These are phyloP conservation scores for Micronycteris hirsuta DNA, from an alignment of 2,113 vertebrate species.

Conservation along the genomic window DNA sequence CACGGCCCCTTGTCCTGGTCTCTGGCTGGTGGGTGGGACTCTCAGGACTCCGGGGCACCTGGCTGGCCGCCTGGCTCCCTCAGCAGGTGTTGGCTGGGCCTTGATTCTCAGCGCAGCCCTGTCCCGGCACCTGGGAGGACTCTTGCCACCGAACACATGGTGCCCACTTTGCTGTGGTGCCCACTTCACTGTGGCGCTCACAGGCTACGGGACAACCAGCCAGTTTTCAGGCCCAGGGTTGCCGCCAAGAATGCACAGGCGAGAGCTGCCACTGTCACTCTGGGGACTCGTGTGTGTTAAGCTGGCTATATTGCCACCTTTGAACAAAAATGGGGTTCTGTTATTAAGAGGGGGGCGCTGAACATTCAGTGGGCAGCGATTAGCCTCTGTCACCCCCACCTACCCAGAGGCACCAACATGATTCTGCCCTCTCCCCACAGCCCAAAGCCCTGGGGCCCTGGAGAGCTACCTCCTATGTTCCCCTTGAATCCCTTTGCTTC, in stretches of 20 bases:
- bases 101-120: not conserved
- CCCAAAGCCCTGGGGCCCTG: not conserved
- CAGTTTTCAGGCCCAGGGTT: too few relatives aligned
- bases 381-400: too few relatives aligned
- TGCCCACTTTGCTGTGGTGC: not conserved
- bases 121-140: not conserved
- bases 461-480: not conserved
- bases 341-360: not conserved
- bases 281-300: not conserved
- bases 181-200: not conserved
- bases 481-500: not conserved
- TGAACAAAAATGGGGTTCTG: not conserved
- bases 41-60: not conserved
- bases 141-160: fast-evolving
- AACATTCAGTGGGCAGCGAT: not conserved
- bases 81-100: not conserved
- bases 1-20: not conserved
- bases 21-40: not conserved
- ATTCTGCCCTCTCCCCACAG: too few relatives aligned
- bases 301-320: too few relatives aligned
- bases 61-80: not conserved
- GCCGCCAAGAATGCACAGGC: not conserved
- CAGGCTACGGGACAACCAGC: not conserved
- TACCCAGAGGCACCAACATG: fast-evolving
- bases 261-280: not conserved